Base-by-base conservation (phyloP, 2,888 invertebrate species). In the Leptinotarsa tumamoca region DNA sequence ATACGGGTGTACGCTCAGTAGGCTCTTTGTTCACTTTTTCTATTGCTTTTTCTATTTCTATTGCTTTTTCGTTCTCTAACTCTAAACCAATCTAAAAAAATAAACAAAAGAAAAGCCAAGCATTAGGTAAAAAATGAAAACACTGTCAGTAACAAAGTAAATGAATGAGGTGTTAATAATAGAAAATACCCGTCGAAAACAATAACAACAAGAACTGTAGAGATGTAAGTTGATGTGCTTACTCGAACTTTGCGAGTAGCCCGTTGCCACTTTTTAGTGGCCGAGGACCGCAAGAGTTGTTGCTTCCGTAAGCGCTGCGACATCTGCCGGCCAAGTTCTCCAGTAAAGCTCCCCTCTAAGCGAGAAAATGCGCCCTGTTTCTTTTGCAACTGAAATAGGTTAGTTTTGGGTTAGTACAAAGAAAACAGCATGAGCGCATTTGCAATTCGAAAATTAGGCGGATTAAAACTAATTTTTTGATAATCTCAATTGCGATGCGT, bases 191-290 rank as follows among this genome's bases (percentile, higher is more conserved):
- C 63, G 27, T 7, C 17, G 3, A 15, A 14, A 63, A 13, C 27
- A 17, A 33, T 63, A 63, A 33, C 33, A 43, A 27, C 13, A 27
- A 63, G 10, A 63, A 43, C 27, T 7, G 15, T n/a, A 63, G 18
- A 33, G 14, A 23, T 15, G 21, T 27, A 1, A 27, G 43, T 33
- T 63, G 33, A 63, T 63, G 18, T 63, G 81, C 94, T 93, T 94
- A 94, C 94, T 91, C 93, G 92, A 89, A 93, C 93, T 92, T 92
- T 94, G 86, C 93, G 93, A 87, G 94, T 92, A 88, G 93, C 93
- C 80, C 88, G 91, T 86, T 91, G 92, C 93, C 94, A 93, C 86
- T 92, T 92, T 83, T 86, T 86, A 72, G 87, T 85, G 56, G 88
- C 87, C 73, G 84, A 84, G 63, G 87, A 85, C 70, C 87, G 85